Evolutionary conservation across 1,140 invertebrate genomes (phyloP).

Genomic region (Anastrepha obliqua): DNA sequence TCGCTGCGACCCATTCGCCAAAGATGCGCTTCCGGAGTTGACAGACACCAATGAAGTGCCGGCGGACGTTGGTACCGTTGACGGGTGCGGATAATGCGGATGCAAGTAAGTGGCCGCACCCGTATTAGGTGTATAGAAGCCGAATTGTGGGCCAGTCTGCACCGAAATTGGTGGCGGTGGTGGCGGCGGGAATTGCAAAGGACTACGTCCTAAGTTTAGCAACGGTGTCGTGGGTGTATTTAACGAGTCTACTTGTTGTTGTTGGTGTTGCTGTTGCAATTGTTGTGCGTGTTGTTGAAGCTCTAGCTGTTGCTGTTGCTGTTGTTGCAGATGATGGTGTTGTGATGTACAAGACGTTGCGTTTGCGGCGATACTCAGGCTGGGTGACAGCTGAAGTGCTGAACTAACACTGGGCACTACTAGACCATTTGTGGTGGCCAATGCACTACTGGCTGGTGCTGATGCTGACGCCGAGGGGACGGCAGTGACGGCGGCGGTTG

Average conservation of each 20-base stretch:
- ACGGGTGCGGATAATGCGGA: constrained; percentile 44
- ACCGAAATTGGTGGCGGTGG: constrained; percentile 62
- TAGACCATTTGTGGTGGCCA: constrained; percentile 24
- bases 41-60: constrained; percentile 45
- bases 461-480: constrained; percentile 53
- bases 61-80: constrained; percentile 7
- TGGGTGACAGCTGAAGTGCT: constrained; percentile 52
- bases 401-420: constrained; percentile 37
- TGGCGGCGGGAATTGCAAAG: constrained; percentile 64
- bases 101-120: constrained; percentile 57
- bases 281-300: constrained; percentile 55
- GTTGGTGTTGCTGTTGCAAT: constrained; percentile 34
- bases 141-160: constrained; percentile 57
- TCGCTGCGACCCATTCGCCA: neutral
- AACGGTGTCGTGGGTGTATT: constrained; percentile 69
- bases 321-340: constrained; percentile 58
- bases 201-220: constrained; percentile 65
- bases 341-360: constrained; percentile 53
- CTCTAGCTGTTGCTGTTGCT: constrained; percentile 38
- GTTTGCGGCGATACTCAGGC: constrained; percentile 38
- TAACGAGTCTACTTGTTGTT: constrained; percentile 63
- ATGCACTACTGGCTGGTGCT: constrained; percentile 52
- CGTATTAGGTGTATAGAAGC: constrained; percentile 61
- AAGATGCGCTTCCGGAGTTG: constrained; percentile 38
- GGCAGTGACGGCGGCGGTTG: neutral